phyloP scores from a whole-genome alignment of 2,888 invertebrate genomes.

The Ophion costatus region DNA sequence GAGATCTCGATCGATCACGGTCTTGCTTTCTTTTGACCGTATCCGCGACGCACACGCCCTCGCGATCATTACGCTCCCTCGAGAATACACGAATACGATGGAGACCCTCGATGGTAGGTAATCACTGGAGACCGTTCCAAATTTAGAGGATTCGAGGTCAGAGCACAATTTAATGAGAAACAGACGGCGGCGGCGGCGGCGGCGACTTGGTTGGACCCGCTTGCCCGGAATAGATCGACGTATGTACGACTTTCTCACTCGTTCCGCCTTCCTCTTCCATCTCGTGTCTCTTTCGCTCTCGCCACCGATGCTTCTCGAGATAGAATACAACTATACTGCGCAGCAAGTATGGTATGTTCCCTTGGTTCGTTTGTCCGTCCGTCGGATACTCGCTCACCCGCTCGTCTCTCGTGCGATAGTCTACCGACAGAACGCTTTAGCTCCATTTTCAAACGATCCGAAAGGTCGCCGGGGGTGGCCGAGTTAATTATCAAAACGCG shows the following conservation, averaged over 20 bases:
- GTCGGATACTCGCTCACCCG: constrained; percentile 50
- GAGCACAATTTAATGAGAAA: constrained; percentile 83
- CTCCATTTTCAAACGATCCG: constrained; percentile 42
- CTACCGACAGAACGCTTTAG: constrained; percentile 23
- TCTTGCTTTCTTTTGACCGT: constrained; percentile 22
- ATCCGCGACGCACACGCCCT: constrained; percentile 9
- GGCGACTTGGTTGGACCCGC: constrained; percentile 80
- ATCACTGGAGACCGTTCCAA: constrained; percentile 80
- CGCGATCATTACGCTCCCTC: constrained; percentile 28
- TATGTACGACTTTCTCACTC: constrained; percentile 59
- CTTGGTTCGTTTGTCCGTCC: constrained; percentile 55
- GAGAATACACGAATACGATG: constrained; percentile 52
- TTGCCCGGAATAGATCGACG: constrained; percentile 81
- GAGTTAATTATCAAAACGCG: constrained; percentile 67
- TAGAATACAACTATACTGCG: constrained; percentile 26
- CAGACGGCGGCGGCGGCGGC: constrained; percentile 83
- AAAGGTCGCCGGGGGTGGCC: constrained; percentile 37
- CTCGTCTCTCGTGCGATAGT: constrained; percentile 35
- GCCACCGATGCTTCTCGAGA: constrained; percentile 42
- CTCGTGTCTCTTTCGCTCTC: constrained; percentile 47
- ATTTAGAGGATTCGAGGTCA: constrained; percentile 83
- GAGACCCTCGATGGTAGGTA: constrained; percentile 73
- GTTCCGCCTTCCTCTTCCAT: constrained; percentile 35
- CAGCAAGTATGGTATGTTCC: constrained; percentile 42
- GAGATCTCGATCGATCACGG: constrained; percentile 24